Base-by-base conservation (phyloP, 2,888 invertebrate genomes). In the Syrphus vitripennis region DNA sequence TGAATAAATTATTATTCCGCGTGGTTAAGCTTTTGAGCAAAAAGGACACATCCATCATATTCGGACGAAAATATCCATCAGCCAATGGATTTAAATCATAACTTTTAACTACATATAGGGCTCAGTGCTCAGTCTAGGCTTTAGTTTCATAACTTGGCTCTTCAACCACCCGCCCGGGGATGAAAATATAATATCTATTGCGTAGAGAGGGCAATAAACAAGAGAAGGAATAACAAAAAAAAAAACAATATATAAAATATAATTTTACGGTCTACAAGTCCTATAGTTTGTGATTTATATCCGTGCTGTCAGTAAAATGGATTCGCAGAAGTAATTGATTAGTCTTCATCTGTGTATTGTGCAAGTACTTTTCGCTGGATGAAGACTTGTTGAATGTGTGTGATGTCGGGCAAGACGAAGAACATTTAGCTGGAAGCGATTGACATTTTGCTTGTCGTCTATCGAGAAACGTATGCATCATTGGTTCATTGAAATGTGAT, bases 1-100 rank as follows among this genome's bases (percentile, higher is more conserved):
- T 88, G 87, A 80, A 88, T 88, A 88, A 88, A 88, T 88, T 88
- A 88, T 70, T 16, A 88, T 70, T 21, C 57, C n/a, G 61, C 14
- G 65, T 21, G 61, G 42, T 42, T 75, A 42, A 34, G 45, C 29
- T 21, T 12, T 7, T 40, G 42, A 14, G 34, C 12, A 61, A 45
- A 55, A 42, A 34, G 42, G 71, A 76, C 79, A 53, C 71, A 84
- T 80, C 80, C 80, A 84, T 84, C 84, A 84, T 71, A 31, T 72
- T 80, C 80, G 67, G 71, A 14, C 59, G 26, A 42, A 80, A 80
- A 80, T 72, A 81, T 76, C 59, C 76, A 69, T 72, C 80, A 55
- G 80, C 76, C 76, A 72, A 84, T 72, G 69, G 69, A 72, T 70
- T 79, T 79, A 71, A 71, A 76, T 80, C 76, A 80, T 72, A 80